These are phyloP conservation scores for Dendrolimus punctatus DNA, from an alignment of 1,140 invertebrate species.

Conservation along the genomic window DNA sequence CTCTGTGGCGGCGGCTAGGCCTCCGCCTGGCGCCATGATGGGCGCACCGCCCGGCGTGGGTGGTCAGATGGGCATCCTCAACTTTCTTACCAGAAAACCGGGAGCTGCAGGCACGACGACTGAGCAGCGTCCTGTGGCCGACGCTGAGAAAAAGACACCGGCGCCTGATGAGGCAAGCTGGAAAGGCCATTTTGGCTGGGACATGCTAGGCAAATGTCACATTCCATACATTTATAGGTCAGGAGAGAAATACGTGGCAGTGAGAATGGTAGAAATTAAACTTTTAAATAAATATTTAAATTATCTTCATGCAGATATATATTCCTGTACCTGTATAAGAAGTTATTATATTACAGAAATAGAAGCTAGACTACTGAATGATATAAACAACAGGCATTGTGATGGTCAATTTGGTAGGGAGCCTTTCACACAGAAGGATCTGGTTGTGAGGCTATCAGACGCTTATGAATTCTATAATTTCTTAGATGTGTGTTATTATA, in stretches of 20 bases:
- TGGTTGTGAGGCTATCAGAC: conserved; percentile 90
- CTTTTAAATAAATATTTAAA: conserved; percentile 88
- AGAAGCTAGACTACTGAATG: conserved; percentile 91
- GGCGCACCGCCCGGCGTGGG: conserved; percentile 45
- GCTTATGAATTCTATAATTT: conserved; percentile 93
- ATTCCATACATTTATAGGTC: conserved; percentile 91
- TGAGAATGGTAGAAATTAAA: conserved; percentile 92
- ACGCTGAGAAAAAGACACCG: conserved; percentile 61
- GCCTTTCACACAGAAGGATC: conserved; percentile 90
- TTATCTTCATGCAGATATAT: conserved; percentile 87
- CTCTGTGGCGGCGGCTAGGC: conserved; percentile 55
- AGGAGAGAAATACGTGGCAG: conserved; percentile 90
- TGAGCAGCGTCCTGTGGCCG: conserved; percentile 33
- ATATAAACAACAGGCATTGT: conserved; percentile 95
- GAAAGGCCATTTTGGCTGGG: conserved; percentile 92
- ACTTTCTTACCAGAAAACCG: conserved; percentile 72
- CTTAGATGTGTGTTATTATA: conserved; percentile 89
- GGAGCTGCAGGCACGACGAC: conserved; percentile 36
- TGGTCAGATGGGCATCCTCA: conserved; percentile 74
- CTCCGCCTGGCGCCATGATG: conserved; percentile 45
- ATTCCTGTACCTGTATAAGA: conserved; percentile 89
- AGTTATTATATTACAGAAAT: conserved; percentile 95
- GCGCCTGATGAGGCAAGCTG: conserved; percentile 85
- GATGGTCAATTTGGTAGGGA: conserved; percentile 92
- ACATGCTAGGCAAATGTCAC: conserved; percentile 85